Base-by-base conservation (phyloP, 2,797 vertebrate species). In the Galaxias olidus region DNA sequence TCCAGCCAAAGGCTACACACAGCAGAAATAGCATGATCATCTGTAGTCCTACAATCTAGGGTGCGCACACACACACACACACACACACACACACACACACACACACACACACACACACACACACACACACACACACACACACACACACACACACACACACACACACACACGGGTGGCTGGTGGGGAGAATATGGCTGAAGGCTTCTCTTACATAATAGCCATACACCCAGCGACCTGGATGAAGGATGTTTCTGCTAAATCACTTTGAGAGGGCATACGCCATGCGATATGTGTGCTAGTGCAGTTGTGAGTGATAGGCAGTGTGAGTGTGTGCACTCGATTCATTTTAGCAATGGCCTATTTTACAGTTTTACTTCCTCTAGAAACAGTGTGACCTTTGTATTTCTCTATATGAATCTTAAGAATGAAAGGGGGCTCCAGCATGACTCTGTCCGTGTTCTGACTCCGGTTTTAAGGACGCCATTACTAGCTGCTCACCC, bases 1-100 rank as follows among this genome's bases (percentile, higher is more conserved):
- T 30, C 30, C 6, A 6, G 30, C 30, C 30, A 30, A 30, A 30
- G 30, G 30, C 30, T 3, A 43, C 61, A n/a, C n/a, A 14, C 4
- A 54, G 30, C 51, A 51, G 15, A 66, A 77, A 66, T n/a, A 73
- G 55, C n/a, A n/a, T n/a, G n/a, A 54, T 67, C 52, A 55, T 59
- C 20, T 10, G 14, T 53, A 61, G 30, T 69, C 56, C 30, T 30
- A 30, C 5, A 5, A 30, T 30, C 30, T 30, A n/a, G n/a, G n/a
- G n/a, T n/a, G n/a, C n/a, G n/a, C n/a, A 49, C 48, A n/a, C 48
- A 49, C 48, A 9, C 30, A 62, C 46, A 44, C 11, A 52, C 9
- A 53, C 20, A 52, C 47, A 51, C n/a, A 44, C 17, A 63, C 41
- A 53, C 41, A 51, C 15, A 43, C 40, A 52, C 17, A 63, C 41